Percentiles rank a stretch among this genome's conserved stretches.
Evolutionary conservation across 2,797 vertebrate species (phyloP).

Genomic region (Nannoperca australis): DNA sequence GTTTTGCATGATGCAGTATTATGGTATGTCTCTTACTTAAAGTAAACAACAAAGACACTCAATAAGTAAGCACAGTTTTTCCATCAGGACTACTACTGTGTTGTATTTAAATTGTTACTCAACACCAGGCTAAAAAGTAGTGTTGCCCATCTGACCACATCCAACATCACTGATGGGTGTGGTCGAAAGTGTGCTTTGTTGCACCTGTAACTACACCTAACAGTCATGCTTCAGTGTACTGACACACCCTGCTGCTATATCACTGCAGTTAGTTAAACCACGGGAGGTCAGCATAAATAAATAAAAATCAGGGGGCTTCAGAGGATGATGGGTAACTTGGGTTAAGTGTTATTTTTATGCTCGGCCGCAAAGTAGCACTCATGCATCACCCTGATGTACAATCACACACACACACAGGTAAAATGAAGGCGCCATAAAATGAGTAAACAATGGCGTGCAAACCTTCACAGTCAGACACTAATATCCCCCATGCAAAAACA

Average conservation of each 20-base stretch:
- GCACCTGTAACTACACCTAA: neutral
- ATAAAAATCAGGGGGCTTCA: neutral
- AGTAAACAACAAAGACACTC: neutral
- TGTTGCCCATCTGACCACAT: neutral
- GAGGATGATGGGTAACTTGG: neutral
- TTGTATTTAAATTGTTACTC: neutral
- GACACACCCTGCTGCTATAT: conserved; percentile 13
- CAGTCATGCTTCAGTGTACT: neutral
- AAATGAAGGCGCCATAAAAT: neutral
- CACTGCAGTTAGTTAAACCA: conserved; percentile 2
- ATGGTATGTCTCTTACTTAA: neutral
- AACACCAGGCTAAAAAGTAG: neutral
- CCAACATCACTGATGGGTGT: neutral
- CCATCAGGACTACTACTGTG: neutral
- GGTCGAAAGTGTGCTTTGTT: neutral
- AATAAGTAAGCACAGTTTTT: neutral
- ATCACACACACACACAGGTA: conserved; percentile 6
- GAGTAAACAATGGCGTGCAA: neutral
- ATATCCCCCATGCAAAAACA: neutral
- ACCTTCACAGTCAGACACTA: conserved; percentile 6
- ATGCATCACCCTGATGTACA: neutral
- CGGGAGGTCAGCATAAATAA: neutral
- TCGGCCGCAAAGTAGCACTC: neutral
- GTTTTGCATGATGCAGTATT: neutral
- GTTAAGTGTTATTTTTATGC: neutral